Evolutionary conservation across 2,888 invertebrate genomes (phyloP), one percentile per base, ranked within the genome.

Genomic region (Polydrusus pterygomalis): DNA sequence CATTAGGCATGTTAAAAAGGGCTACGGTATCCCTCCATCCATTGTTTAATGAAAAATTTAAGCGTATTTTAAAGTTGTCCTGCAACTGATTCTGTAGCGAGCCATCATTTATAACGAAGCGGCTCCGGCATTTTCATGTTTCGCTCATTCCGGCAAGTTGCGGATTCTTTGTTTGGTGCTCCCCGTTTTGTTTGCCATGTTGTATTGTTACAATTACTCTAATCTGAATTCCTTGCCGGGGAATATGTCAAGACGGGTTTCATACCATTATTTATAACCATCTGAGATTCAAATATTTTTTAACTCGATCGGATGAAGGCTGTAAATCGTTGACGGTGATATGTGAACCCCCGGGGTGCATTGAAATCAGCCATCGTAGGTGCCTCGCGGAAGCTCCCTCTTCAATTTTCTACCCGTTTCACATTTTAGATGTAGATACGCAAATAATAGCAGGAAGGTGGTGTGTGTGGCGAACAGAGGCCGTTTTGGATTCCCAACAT

Each of bases 401-500:
- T 83, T 81, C 82, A 82, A 83, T 84, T 83, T 83, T 83, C 83
- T 82, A 81, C 81, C 80, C 81, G 81, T 82, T 82, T 82, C 82
- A 79, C 81, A 80, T 80, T 79, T 80, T 80, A 78, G 81, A 81
- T 81, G 81, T 79, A 80, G 78, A 82, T 81, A 84, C 82, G 84
- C 83, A 84, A 83, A 84, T 84, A 83, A 84, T 82, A 81, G 78
- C 77, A 76, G 67, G 73, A 78, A 79, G 75, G 78, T 70, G 63
- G 72, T 78, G 74, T 78, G 80, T 79, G 74, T 79, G 79, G 79
- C 77, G 67, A 77, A 68, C 78, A 76, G 74, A 78, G 81, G 80
- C 81, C 80, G 80, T 82, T 81, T 80, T 80, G 81, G 83, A 84
- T 83, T 85, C 85, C 84, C 84, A 82, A 79, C 81, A 86, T 88